Evolutionary conservation across 2,113 vertebrate species (phyloP), one percentile per base, ranked within the genome.

Genomic region (Apus apus): DNA sequence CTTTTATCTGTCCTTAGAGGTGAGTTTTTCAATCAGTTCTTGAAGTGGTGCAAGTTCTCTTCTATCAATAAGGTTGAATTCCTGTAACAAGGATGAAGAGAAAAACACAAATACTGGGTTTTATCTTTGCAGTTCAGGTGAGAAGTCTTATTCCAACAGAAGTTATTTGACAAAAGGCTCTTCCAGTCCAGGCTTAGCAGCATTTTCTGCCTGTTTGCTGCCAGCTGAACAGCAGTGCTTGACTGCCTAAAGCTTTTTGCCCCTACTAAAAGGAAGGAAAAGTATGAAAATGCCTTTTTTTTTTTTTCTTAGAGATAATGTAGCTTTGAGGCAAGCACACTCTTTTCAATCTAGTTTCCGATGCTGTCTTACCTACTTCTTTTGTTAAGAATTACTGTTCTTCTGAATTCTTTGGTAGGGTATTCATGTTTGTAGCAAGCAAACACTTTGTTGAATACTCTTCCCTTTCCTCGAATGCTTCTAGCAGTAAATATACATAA

Each of bases 11-110:
- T 99, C 98, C 96, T 99, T 99, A 53, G 98, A 98, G 26, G 98
- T 99, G 93, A 99, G 98, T 92, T 99, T 99, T 97, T 99, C 98
- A 93, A 99, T 99, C 94, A 99, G 96, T 97, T 99, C 98, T 97
- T 99, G 98, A 80, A 99, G 98, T 8, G 98, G 98, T 91, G 98
- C 98, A 85, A 99, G 98, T 97, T 99, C 98, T 97, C 98, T 98
- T 97, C 98, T 98, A 75, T 99, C 98, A 92, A 99, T 99, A 74
- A 99, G 98, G 96, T 99, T 99, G 97, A 99, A 99, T 97, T 99
- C 98, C 98, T 99, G 71, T 16, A 80, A 27, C 4, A 11, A 58
- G 67, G 79, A 70, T 43, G 27, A 90, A 65, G 76, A 61, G 58
- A 81, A 64, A 89, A 32, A 82, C n/a, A 97, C 18, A 94, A 1